Conservation (phyloP, 2,797 vertebrate genomes). For the Gymnothorax reevesii region DNA sequence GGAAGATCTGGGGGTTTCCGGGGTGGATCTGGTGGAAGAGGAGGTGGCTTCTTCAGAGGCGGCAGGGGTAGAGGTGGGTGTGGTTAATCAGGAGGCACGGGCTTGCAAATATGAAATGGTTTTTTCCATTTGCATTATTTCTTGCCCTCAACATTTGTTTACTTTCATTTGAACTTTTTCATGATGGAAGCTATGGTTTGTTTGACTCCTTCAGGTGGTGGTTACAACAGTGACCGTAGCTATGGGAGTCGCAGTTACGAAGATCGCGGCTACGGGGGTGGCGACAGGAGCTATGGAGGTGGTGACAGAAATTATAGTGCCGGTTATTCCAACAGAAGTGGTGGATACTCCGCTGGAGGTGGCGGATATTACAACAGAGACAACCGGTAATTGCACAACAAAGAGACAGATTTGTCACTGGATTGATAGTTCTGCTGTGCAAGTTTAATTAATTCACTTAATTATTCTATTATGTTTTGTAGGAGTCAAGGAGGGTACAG, state of each 20-base stretch:
- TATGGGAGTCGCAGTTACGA: slow-evolving; percentile 41
- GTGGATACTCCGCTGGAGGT: slow-evolving; percentile 45
- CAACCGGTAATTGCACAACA: slow-evolving; percentile 46
- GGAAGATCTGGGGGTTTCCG: slow-evolving; percentile 75
- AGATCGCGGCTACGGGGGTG: slow-evolving; percentile 47
- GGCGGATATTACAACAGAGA: slow-evolving; percentile 58
- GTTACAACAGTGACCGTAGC: slow-evolving; percentile 47
- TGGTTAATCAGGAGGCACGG: slow-evolving; percentile 30
- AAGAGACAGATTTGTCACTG: not conserved
- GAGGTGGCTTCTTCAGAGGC: slow-evolving; percentile 77
- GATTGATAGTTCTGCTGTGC: too few species aligned
- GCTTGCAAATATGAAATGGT: slow-evolving; percentile 20
- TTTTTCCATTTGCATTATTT: slow-evolving; percentile 19
- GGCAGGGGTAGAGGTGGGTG: slow-evolving; percentile 58
- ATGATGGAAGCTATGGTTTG: not conserved
- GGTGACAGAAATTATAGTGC: slow-evolving; percentile 46
- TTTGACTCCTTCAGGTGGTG: slow-evolving; percentile 38
- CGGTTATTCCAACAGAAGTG: slow-evolving; percentile 33
- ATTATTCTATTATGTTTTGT: slow-evolving; percentile 4
- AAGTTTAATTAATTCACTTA: not conserved
- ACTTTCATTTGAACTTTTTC: not conserved
- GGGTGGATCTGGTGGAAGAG: slow-evolving; percentile 68
- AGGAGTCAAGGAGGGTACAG: slow-evolving; percentile 55
- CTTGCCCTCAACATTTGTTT: not conserved
- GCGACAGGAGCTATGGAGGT: slow-evolving; percentile 47